A percentile compares a stretch with the other conserved stretches of the same genome.
Evolutionary conservation across 2,113 vertebrate species (phyloP).

Genomic region (Rhinolophus sinicus): DNA sequence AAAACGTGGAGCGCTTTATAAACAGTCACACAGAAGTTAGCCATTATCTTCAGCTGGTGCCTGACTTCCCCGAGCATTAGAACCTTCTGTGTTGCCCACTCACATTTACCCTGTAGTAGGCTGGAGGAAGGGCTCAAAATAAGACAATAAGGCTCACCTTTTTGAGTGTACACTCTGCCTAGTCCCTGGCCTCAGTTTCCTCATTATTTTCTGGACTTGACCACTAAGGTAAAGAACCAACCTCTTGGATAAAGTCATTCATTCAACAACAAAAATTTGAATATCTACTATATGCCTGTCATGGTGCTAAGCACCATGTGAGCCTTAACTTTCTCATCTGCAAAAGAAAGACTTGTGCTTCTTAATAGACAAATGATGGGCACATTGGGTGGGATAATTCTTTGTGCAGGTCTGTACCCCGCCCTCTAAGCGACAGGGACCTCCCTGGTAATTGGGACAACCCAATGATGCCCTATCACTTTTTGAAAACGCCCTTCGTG

Average conservation of each 20-base stretch:
- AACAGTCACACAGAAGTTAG: not conserved
- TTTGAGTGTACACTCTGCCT: not conserved
- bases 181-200: not conserved
- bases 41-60: not conserved
- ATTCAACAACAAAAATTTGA: not conserved
- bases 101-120: not conserved
- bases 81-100: too few relatives aligned
- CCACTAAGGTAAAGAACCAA: not conserved
- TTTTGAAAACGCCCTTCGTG: not conserved
- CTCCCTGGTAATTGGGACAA: not conserved
- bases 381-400: not conserved
- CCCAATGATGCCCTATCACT: not conserved
- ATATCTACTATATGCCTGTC: not conserved
- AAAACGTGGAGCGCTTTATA: not conserved
- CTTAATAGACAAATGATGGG: not conserved
- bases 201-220: not conserved
- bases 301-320: not conserved
- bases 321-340: not conserved
- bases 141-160: not conserved
- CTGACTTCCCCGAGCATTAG: not conserved
- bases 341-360: not conserved
- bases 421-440: not conserved
- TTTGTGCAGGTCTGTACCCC: not conserved
- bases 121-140: not conserved
- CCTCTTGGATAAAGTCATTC: not conserved